Evolutionary conservation across 2,888 invertebrate species (phyloP), one percentile per base, ranked within the genome.

Genomic region (Trissonchulus latispiculum): DNA sequence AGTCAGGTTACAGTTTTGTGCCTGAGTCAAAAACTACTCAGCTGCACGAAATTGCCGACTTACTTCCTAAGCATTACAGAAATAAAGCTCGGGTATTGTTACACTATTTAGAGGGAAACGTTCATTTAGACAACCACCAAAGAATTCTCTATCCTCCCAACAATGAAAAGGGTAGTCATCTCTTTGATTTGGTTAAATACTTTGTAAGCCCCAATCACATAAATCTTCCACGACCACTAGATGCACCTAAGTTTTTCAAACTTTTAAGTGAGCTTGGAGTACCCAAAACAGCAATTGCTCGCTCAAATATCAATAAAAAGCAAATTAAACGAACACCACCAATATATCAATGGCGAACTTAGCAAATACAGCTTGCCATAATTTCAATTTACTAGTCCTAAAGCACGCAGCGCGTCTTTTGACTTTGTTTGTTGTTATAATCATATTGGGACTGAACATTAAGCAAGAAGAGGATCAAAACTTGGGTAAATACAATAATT

Each of bases 141-240:
- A 35, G 29, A 18, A 64, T 64, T 64, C 33, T 32, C n/a, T n/a
- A n/a, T n/a, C n/a, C n/a, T 8, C n/a, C 66, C 15, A 29, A n/a
- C 8, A 8, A n/a, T 8, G 33, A 8, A 32, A 35, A 32, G 15
- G 66, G 66, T 8, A 32, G 32, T n/a, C 29, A 64, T 64, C 29
- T 64, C 33, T 64, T 64, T 64, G 66, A 64, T 64, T n/a, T 64
- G 8, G 66, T 64, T 32, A 64, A 64, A 35, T 64, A 64, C n/a
- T 64, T 64, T 64, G 29, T 64, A 64, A 32, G 32, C 29, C 32
- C 29, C 33, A 29, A 32, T 15, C 29, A 64, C 33, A 32, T 64
- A 32, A 32, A 31, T 18, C 66, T 35, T 32, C 8, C 66, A 8
- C 29, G 66, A 64, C 66, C 66, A 18, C 29, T 64, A 32, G 66